Percentiles rank a stretch among this genome's conserved stretches.
Conservation (phyloP, 2,888 invertebrate species). For the Drosophila maculinotata region DNA sequence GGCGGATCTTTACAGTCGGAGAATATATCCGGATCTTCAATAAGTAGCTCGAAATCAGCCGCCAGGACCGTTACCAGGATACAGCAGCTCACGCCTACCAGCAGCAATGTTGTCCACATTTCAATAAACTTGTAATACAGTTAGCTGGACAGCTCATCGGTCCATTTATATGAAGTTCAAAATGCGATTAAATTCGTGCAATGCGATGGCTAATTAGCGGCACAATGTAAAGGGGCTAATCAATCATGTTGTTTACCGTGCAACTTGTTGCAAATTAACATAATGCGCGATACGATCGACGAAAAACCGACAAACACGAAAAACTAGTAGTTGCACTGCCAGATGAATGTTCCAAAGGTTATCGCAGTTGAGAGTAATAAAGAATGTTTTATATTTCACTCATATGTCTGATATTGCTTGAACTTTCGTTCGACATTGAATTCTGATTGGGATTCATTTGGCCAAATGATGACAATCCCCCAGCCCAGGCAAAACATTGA, state of each 20-base stretch:
- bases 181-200: not conserved
- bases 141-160: not conserved
- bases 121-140: constrained; percentile 7
- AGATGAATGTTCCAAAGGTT: too few relatives aligned
- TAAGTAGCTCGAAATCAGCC: constrained; percentile 42
- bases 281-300: constrained; percentile 28
- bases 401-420: constrained; percentile 16
- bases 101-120: constrained; percentile 35
- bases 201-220: constrained; percentile 16
- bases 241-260: constrained; percentile 23
- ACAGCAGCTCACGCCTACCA: constrained; percentile 1
- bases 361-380: not conserved
- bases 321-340: constrained; percentile 11
- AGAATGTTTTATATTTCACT: not conserved
- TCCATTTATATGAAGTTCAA: constrained; percentile 32
- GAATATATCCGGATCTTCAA: constrained; percentile 60
- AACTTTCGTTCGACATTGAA: constrained; percentile 42
- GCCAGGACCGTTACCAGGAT: constrained; percentile 26
- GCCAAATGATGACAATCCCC: constrained; percentile 26
- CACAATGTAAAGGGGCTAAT: constrained; percentile 23
- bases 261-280: constrained; percentile 44
- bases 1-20: constrained; percentile 36
- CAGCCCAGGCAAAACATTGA: constrained; percentile 30
- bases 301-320: constrained; percentile 6
- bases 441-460: constrained; percentile 14